phyloP scores from a whole-genome alignment of 64 coral and sea anemone genomes.

The Montipora foliosa region DNA sequence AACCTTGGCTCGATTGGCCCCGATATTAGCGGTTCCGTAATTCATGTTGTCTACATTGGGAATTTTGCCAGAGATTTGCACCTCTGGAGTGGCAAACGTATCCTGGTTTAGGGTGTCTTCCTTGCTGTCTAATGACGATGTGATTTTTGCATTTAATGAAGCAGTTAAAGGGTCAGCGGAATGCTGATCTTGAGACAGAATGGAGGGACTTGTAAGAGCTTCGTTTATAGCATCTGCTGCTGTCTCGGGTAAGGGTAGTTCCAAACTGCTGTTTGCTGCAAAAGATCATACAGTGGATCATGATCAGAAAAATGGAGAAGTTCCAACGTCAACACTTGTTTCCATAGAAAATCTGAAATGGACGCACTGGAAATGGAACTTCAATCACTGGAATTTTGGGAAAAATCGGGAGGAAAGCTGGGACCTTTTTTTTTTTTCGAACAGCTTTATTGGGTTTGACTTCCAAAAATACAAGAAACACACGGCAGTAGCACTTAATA shows the following conservation, averaged over 20 bases:
- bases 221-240: conserved; percentile 18
- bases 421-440: too few species aligned
- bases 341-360: too few species aligned
- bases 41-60: not conserved
- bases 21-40: not conserved
- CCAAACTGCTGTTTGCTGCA: not conserved
- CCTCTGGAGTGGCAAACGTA: not conserved
- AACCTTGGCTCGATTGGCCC: not conserved
- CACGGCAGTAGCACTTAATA: too few species aligned
- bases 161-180: conserved; percentile 27
- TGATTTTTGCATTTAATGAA: conserved; percentile 30
- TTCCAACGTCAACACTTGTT: too few species aligned
- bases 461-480: too few species aligned
- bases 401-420: too few species aligned
- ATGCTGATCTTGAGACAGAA: conserved; percentile 12
- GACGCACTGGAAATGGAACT: too few species aligned
- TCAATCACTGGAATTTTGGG: too few species aligned
- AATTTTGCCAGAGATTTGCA: conserved; percentile 39
- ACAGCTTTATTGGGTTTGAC: too few species aligned
- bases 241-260: not conserved
- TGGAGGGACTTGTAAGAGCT: conserved; percentile 21
- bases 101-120: not conserved
- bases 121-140: not conserved
- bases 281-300: not conserved
- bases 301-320: too few species aligned